phyloP scores from a whole-genome alignment of 1,140 invertebrate species.

The Hermatobates lingyangjiaoensis region DNA sequence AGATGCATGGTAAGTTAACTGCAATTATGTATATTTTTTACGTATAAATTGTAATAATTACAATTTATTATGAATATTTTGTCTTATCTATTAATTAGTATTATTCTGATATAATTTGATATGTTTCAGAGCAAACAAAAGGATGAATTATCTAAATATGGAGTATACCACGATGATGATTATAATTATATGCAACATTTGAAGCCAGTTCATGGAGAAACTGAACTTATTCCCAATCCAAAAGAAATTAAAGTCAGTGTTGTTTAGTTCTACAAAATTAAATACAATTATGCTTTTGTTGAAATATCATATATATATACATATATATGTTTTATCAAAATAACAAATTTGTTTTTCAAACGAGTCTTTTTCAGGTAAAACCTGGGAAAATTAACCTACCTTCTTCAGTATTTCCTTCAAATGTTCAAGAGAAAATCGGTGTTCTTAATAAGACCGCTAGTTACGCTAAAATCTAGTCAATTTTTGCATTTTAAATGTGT shows the following conservation, averaged over 20 bases:
- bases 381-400: constrained; percentile 56
- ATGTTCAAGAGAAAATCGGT: constrained; percentile 71
- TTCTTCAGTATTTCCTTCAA: constrained; percentile 77
- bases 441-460: constrained; percentile 74
- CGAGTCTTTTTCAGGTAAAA: no score
- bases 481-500: neutral
- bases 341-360: no score
- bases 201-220: constrained; percentile 29
- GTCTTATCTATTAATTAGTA: no score
- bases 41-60: neutral
- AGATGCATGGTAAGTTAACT: no score
- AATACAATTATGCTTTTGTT: neutral
- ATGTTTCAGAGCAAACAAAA: constrained; percentile 25
- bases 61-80: no score
- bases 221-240: no score
- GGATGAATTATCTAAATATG: constrained; percentile 73
- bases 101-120: no score
- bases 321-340: neutral
- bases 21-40: no score
- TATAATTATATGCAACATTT: constrained; percentile 92
- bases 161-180: constrained; percentile 90
- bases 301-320: no score
- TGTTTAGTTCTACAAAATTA: no score
- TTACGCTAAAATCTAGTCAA: constrained; percentile 29
- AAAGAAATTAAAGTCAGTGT: neutral